These are phyloP conservation scores for Nebria ingens DNA, from an alignment of 1,140 invertebrate species.

Conservation along the genomic window DNA sequence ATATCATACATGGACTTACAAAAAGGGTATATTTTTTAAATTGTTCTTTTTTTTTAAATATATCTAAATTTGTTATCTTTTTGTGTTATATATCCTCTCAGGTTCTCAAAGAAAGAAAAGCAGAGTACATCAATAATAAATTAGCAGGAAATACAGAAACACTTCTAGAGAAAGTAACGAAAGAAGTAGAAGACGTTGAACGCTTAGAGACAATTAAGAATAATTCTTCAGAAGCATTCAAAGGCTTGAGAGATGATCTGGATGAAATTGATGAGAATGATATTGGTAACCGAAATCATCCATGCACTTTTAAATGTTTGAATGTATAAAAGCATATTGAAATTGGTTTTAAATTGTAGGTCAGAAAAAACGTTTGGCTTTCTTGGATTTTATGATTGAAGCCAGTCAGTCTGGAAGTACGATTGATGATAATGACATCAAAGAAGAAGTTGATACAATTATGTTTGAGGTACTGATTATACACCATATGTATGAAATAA, in stretches of 20 bases:
- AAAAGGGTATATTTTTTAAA: slow-evolving; percentile 34
- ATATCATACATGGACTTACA: slow-evolving; percentile 52
- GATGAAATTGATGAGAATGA: slow-evolving; percentile 64
- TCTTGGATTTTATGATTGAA: slow-evolving; percentile 77
- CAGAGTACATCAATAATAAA: slow-evolving; percentile 29
- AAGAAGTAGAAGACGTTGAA: slow-evolving; percentile 24
- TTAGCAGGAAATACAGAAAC: slow-evolving; percentile 34
- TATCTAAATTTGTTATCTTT: too few species aligned
- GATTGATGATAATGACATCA: slow-evolving; percentile 67
- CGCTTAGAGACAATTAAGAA: slow-evolving; percentile 30
- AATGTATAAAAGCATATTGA: not conserved
- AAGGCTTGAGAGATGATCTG: slow-evolving; percentile 53
- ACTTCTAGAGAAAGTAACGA: slow-evolving; percentile 16
- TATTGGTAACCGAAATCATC: slow-evolving; percentile 32
- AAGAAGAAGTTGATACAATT: slow-evolving; percentile 77
- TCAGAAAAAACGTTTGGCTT: slow-evolving; percentile 66
- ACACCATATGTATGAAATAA: not conserved
- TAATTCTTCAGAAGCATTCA: slow-evolving; percentile 34
- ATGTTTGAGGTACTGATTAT: slow-evolving; percentile 67
- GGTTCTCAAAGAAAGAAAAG: slow-evolving; percentile 49
- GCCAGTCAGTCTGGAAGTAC: slow-evolving; percentile 44
- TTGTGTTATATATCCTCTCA: too few species aligned
- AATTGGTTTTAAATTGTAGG: slow-evolving; percentile 28
- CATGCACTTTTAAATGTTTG: not conserved
- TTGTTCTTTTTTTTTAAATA: not conserved